phyloP scores from a whole-genome alignment of 2,797 vertebrate species.

The Sebastiscus albofasciatus region DNA sequence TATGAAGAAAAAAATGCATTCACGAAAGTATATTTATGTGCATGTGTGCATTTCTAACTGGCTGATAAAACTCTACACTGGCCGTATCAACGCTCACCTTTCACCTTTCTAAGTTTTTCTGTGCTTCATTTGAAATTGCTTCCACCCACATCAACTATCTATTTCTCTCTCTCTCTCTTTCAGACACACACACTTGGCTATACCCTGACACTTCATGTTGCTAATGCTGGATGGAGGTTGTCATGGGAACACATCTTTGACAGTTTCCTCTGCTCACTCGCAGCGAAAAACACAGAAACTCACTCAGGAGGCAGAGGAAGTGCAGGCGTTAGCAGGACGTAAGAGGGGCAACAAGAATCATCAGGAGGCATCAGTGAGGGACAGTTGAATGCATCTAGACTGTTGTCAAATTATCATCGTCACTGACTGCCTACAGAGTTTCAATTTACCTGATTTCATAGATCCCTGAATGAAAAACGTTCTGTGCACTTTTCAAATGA shows the following conservation, averaged over 20 bases:
- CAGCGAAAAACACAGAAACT: slow-evolving; percentile 44
- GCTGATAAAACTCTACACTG: neutral
- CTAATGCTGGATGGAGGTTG: slow-evolving; percentile 62
- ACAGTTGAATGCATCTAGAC: neutral
- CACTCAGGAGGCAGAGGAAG: slow-evolving; percentile 30
- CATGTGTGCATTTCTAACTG: neutral
- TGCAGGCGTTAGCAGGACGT: neutral
- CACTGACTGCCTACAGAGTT: neutral
- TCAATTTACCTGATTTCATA: neutral
- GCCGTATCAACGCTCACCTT: neutral
- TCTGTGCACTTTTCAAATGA: neutral
- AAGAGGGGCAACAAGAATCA: neutral
- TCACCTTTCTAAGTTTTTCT: slow-evolving; percentile 26
- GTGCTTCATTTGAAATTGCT: slow-evolving; percentile 9
- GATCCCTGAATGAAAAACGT: neutral
- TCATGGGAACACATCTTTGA: slow-evolving; percentile 77
- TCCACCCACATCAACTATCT: slow-evolving; percentile 23
- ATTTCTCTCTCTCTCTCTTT: neutral
- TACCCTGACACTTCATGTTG: slow-evolving; percentile 41
- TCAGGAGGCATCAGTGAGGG: neutral
- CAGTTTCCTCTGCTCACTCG: slow-evolving; percentile 37
- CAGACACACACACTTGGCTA: slow-evolving; percentile 14
- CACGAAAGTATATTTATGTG: neutral
- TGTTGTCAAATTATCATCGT: neutral
- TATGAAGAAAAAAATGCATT: neutral